Percentiles rank a stretch among this genome's conserved stretches.
These are phyloP conservation scores for Alsophila aescularia DNA, from an alignment of 2,888 invertebrate species.

Conservation along the genomic window DNA sequence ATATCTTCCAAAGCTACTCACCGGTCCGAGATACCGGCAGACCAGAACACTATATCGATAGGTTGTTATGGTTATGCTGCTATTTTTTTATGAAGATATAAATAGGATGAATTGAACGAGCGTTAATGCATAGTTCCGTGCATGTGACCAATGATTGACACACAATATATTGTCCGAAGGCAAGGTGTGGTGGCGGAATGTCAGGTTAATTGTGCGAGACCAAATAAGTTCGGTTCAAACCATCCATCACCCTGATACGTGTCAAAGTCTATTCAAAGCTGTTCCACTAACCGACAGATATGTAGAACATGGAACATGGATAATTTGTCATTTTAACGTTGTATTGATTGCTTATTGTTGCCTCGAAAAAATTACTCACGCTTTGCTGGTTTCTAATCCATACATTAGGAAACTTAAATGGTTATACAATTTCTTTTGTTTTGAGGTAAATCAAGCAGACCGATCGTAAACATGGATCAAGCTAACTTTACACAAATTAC, in stretches of 20 bases:
- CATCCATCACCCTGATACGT: constrained; percentile 69
- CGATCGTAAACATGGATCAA: constrained; percentile 32
- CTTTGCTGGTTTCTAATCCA: background rate
- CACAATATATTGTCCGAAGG: constrained; percentile 73
- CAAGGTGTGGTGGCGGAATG: constrained; percentile 72
- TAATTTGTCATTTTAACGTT: constrained; percentile 64
- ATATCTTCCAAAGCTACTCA: background rate
- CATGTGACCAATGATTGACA: constrained; percentile 69
- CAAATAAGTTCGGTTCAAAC: constrained; percentile 61
- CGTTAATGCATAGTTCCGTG: constrained; percentile 63
- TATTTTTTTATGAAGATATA: constrained; percentile 12
- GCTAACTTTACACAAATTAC: constrained; percentile 25
- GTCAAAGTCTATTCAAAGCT: constrained; percentile 62
- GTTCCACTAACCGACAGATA: constrained; percentile 64
- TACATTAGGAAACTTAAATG: background rate
- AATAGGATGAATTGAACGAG: constrained; percentile 32
- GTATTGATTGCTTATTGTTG: constrained; percentile 31
- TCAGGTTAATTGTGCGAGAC: constrained; percentile 71
- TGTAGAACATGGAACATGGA: constrained; percentile 60
- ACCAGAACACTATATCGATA: constrained; percentile 1
- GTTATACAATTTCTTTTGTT: background rate
- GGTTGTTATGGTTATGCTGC: background rate
- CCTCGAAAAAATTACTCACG: constrained; percentile 4
- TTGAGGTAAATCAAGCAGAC: constrained; percentile 7
- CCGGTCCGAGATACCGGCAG: constrained; percentile 1